Evolutionary conservation across 1,140 invertebrate genomes (phyloP).

Genomic region (Trichomalopsis sarcophagae): DNA sequence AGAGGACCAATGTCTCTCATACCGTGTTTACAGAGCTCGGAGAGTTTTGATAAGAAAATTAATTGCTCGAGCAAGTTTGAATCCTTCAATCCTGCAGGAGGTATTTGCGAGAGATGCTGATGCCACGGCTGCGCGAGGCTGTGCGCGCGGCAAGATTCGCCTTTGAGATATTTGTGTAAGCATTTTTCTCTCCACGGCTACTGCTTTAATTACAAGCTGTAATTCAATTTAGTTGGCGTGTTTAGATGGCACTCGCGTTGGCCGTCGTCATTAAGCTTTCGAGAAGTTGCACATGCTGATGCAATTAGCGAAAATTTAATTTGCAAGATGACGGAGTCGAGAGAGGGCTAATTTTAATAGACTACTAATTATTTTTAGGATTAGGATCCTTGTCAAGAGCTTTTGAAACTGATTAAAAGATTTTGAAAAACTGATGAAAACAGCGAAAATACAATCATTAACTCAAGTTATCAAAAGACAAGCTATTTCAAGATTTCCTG

Average conservation of each 20-base stretch:
- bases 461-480: not conserved
- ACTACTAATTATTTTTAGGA: too few relatives aligned
- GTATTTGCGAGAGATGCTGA: not conserved
- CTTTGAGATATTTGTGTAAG: not conserved
- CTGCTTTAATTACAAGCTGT: constrained; percentile 1
- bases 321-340: not conserved
- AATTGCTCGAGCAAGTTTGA: constrained; percentile 20
- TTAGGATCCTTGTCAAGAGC: too few relatives aligned
- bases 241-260: not conserved
- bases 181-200: not conserved
- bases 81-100: not conserved
- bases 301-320: not conserved
- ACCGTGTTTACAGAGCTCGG: not conserved
- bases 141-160: not conserved
- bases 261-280: not conserved
- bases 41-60: constrained; percentile 35
- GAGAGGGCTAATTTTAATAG: too few relatives aligned
- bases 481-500: not conserved
- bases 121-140: constrained; percentile 2
- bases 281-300: not conserved
- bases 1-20: not conserved
- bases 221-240: not conserved
- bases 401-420: not conserved
- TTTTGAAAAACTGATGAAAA: not conserved
- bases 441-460: not conserved